These are phyloP conservation scores for Pollimyrus isidori DNA, from an alignment of 2,113 vertebrate species.

Conservation along the genomic window DNA sequence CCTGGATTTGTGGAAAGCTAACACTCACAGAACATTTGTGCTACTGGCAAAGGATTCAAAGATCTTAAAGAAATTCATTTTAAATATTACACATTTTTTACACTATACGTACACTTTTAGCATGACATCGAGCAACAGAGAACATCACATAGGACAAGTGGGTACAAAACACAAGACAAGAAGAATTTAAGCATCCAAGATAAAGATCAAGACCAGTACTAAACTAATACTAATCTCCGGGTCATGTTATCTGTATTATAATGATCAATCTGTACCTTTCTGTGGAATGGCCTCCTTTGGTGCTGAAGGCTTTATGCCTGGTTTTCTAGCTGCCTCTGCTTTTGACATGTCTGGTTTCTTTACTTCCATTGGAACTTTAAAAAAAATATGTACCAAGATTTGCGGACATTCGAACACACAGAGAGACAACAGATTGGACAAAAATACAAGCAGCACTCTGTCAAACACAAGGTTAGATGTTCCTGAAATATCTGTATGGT, in stretches of 20 bases:
- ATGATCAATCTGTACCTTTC: slow-evolving; percentile 45
- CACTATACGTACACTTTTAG: neutral
- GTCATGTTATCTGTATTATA: neutral
- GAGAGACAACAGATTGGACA: slow-evolving; percentile 10
- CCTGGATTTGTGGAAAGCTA: neutral
- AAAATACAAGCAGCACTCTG: slow-evolving; percentile 33
- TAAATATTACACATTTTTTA: neutral
- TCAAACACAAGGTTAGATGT: slow-evolving; percentile 22
- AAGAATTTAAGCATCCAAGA: neutral
- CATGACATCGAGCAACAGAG: neutral
- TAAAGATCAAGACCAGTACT: neutral
- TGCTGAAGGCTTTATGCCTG: slow-evolving; percentile 45
- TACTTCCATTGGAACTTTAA: slow-evolving; percentile 73
- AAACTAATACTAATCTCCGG: neutral
- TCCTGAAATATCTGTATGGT: neutral
- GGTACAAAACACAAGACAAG: slow-evolving; percentile 29
- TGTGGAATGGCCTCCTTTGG: slow-evolving; percentile 38
- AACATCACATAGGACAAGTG: slow-evolving; percentile 1
- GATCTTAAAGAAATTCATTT: neutral
- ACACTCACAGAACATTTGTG: neutral
- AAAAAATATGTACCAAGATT: slow-evolving; percentile 41
- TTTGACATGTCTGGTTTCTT: slow-evolving; percentile 62
- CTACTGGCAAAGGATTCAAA: neutral
- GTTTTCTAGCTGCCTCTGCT: slow-evolving; percentile 52
- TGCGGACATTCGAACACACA: slow-evolving; percentile 1